Percentiles rank a stretch among this genome's conserved stretches.
Evolutionary conservation across 2,113 vertebrate genomes (phyloP).

Genomic region (Vidua chalybeata): DNA sequence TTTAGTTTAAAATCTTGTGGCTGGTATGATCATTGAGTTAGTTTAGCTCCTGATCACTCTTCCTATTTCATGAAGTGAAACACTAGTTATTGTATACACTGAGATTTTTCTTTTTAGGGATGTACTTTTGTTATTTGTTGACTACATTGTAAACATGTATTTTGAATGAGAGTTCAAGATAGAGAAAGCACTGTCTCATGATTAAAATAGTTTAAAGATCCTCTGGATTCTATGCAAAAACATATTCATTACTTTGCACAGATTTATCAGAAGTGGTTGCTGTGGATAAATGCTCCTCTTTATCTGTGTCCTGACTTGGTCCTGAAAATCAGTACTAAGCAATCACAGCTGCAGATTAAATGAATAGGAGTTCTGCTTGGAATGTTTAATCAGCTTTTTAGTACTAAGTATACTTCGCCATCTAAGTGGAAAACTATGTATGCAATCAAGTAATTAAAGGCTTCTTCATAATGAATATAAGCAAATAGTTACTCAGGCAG

Average conservation of each 20-base stretch:
- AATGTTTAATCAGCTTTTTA: slow-evolving; percentile 39
- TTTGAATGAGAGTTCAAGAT: background rate
- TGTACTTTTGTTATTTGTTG: background rate
- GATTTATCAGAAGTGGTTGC: background rate
- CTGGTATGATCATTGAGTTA: background rate
- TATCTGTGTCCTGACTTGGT: background rate
- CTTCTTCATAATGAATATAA: slow-evolving; percentile 4
- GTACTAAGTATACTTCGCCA: background rate
- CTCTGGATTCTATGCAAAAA: background rate
- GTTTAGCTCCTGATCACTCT: background rate
- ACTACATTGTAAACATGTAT: background rate
- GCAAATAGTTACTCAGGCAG: slow-evolving; percentile 21
- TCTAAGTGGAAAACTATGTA: slow-evolving; percentile 57
- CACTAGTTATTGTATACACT: background rate
- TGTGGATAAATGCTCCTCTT: background rate
- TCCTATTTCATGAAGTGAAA: background rate
- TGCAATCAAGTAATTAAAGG: slow-evolving; percentile 60
- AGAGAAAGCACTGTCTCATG: background rate
- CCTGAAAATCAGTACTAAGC: background rate
- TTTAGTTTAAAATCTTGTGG: background rate
- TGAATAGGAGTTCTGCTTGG: background rate
- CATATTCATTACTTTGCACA: background rate
- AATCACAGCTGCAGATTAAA: slow-evolving; percentile 41
- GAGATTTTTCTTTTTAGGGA: background rate
- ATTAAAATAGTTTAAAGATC: background rate